Conservation (phyloP, 2,113 vertebrate species). For the Benthochromis sp. region DNA sequence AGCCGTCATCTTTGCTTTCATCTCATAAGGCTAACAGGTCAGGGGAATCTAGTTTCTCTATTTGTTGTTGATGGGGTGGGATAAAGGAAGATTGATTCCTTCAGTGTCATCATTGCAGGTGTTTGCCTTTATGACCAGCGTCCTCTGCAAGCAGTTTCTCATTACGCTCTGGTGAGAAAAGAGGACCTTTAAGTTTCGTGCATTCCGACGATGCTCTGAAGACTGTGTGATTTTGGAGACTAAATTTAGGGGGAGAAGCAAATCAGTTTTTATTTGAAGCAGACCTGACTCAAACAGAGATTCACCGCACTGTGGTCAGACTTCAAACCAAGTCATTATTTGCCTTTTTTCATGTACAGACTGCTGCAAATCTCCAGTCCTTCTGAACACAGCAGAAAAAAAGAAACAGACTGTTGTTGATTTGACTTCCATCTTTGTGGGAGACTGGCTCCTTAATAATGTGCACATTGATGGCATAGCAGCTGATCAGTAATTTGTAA, state of each 20-base stretch:
- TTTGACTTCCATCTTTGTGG: conserved; percentile 40
- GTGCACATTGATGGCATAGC: conserved; percentile 3
- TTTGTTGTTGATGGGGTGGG: conserved; percentile 55
- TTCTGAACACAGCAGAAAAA: conserved; percentile 45
- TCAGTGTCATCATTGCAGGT: conserved; percentile 69
- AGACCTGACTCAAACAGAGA: conserved; percentile 71
- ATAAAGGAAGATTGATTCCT: conserved; percentile 68
- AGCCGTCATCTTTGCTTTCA: conserved; percentile 50
- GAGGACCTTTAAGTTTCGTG: conserved; percentile 59
- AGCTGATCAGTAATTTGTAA: conserved; percentile 29
- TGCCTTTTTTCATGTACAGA: conserved; percentile 70
- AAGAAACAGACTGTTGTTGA: conserved; percentile 44
- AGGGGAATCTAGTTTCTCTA: conserved; percentile 55
- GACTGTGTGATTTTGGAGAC: conserved; percentile 72
- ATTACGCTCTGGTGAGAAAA: conserved; percentile 62
- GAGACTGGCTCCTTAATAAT: conserved; percentile 18
- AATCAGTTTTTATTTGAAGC: conserved; percentile 78
- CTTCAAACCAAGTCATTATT: conserved; percentile 71
- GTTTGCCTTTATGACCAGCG: conserved; percentile 64
- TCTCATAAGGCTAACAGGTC: conserved; percentile 51
- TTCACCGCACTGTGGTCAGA: conserved; percentile 74
- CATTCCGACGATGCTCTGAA: conserved; percentile 61
- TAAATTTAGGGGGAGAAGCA: conserved; percentile 62
- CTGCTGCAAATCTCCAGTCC: conserved; percentile 67
- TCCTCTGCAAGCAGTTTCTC: conserved; percentile 66